These are phyloP conservation scores for Smutsia gigantea DNA, from an alignment of 2,797 vertebrate genomes.

Conservation along the genomic window DNA sequence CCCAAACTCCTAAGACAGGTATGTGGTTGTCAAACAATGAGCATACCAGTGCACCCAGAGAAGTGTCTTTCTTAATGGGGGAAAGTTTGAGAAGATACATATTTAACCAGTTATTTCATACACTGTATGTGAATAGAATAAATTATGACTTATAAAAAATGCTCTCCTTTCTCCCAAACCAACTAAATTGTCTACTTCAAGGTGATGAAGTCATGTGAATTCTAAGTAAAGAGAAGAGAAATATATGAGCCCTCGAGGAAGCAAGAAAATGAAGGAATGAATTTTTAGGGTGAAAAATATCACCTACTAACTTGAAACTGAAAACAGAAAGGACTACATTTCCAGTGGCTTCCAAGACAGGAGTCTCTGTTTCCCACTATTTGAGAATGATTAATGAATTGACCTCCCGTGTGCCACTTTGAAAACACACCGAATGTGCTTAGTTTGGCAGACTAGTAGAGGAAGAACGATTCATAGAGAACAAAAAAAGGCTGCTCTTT, in stretches of 20 bases:
- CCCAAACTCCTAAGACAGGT: neutral
- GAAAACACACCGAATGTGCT: slow-evolving; percentile 77
- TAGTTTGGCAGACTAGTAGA: slow-evolving; percentile 69
- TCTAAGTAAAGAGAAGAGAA: neutral
- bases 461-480: slow-evolving; percentile 70
- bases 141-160: neutral
- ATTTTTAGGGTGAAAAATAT: neutral
- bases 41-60: neutral
- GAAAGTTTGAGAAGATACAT: neutral
- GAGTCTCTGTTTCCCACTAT: slow-evolving; percentile 59
- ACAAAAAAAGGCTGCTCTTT: slow-evolving; percentile 73
- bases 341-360: slow-evolving; percentile 61
- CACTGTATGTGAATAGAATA: accelerated
- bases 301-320: neutral
- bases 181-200: neutral
- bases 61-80: neutral
- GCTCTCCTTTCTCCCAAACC: neutral
- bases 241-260: neutral
- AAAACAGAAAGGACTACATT: slow-evolving; percentile 55
- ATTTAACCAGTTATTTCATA: neutral
- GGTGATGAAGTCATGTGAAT: neutral
- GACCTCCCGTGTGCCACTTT: slow-evolving; percentile 65
- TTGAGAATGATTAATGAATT: slow-evolving; percentile 76
- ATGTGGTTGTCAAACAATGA: neutral
- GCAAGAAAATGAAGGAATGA: neutral